A percentile compares a stretch with the other conserved stretches of the same genome.
Conservation (phyloP, 2,113 vertebrate genomes). For the Zapus hudsonius region DNA sequence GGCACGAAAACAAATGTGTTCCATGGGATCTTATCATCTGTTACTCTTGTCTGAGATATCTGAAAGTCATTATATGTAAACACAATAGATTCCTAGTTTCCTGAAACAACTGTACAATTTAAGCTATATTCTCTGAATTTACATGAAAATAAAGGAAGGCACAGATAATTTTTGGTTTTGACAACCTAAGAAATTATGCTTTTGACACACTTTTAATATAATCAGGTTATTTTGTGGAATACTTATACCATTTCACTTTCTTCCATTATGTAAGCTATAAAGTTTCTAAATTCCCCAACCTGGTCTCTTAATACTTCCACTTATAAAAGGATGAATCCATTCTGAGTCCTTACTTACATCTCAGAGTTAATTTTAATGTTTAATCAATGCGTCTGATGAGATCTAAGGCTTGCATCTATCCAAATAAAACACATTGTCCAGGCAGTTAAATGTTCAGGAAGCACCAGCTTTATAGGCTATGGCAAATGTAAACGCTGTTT, state of each 20-base stretch:
- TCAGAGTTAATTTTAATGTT: conserved; percentile 60
- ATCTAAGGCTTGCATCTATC: background rate
- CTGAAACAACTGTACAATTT: background rate
- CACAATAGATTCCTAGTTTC: background rate
- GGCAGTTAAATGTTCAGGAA: background rate
- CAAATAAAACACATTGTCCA: background rate
- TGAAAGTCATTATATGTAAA: background rate
- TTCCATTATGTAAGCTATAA: conserved; percentile 16
- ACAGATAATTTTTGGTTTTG: background rate
- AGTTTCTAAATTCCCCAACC: conserved; percentile 28
- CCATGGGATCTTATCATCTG: background rate
- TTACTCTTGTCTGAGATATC: background rate
- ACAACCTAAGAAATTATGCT: background rate
- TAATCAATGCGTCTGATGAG: conserved; percentile 7
- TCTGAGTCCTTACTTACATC: conserved; percentile 51
- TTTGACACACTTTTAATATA: background rate
- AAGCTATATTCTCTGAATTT: conserved; percentile 30
- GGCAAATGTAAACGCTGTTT: background rate
- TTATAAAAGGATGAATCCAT: conserved; percentile 38
- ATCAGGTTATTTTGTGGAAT: conserved; percentile 20
- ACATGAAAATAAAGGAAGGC: background rate
- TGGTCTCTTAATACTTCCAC: conserved; percentile 42
- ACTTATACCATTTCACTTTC: background rate
- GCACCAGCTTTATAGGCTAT: background rate
- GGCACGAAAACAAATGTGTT: conserved; percentile 18